phyloP scores from a whole-genome alignment of 2,888 invertebrate genomes.

The Amblyjoppa proteus region DNA sequence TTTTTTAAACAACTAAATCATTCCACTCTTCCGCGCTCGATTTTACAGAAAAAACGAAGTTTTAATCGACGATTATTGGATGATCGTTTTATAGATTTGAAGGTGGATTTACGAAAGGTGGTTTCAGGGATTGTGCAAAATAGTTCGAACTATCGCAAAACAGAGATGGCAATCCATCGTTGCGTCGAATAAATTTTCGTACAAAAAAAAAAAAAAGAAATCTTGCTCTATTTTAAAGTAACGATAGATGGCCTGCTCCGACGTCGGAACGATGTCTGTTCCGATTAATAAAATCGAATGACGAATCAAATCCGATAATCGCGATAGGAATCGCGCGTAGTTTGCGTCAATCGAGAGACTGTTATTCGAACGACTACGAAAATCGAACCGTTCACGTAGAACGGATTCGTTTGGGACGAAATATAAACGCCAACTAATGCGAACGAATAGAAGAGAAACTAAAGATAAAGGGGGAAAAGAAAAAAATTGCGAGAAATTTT shows the following conservation, averaged over 20 bases:
- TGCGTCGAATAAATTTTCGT: not conserved
- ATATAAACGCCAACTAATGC: constrained; percentile 2
- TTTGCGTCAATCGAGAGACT: not conserved
- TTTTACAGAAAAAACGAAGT: not conserved
- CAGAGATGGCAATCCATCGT: not conserved
- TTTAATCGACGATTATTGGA: not conserved
- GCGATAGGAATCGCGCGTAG: not conserved
- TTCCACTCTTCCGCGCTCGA: constrained; percentile 6
- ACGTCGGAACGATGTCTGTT: not conserved
- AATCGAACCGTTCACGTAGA: not conserved
- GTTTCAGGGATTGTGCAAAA: constrained; percentile 1
- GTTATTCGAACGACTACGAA: constrained; percentile 35
- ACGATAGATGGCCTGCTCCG: not conserved
- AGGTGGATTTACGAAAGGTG: not conserved
- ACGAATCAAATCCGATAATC: constrained; percentile 13
- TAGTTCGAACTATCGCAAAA: not conserved
- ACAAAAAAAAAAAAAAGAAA: not conserved
- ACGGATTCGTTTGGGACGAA: not conserved
- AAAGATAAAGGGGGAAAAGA: not conserved
- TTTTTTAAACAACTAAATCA: not conserved
- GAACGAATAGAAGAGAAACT: constrained; percentile 5
- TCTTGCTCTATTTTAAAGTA: not conserved
- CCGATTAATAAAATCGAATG: not conserved
- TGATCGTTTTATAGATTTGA: not conserved
- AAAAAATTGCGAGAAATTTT: constrained; percentile 6